Base-by-base conservation (phyloP, 2,888 invertebrate genomes). In the Yponomeuta plumbellus region DNA sequence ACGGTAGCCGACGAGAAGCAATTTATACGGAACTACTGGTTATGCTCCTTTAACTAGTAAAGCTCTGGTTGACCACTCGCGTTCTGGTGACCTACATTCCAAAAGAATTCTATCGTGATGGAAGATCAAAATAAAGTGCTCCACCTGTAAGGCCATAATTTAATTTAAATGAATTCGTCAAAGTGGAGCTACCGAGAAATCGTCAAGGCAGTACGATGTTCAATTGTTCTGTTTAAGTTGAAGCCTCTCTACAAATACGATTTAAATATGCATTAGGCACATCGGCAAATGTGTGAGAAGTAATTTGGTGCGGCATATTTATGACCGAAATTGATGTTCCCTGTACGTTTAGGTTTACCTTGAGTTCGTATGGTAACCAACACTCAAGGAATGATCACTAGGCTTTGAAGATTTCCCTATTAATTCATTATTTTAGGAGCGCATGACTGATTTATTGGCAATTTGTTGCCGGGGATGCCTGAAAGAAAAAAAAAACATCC, bases 1-100 rank as follows among this genome's bases (percentile, higher is more conserved):
- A 64, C 64, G 64, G 65, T 65, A 65, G 65, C 65, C n/a, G 62
- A 26, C 34, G 17, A 52, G 44, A 52, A 13, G 13, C 5, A 52
- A 52, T 17, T 23, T 59, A 23, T 59, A 22, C 23, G 59, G 23
- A 59, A 59, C 59, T 59, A 59, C 59, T 59, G 59, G 22, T 59
- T 59, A 13, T 62, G 11, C 52, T 64, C 64, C 22, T 64, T 52
- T 52, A 52, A 52, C 13, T 17, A 52, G 44, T 52, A 17, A 52
- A 52, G 8, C 13, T 17, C 17, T 8, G 4, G 3, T 52, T 52
- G 17, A 17, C 13, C 17, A 52, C 17, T 1, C 8, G 8, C 44
- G 44, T 0, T 52, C 17, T 44, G 44, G 44, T 44, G 2, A 11
- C 44, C 44, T 17, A 52, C 17, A 52, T 52, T 52, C 8, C 17